Conservation (phyloP, 2,888 invertebrate species). For the Oxyteleia sp. region DNA sequence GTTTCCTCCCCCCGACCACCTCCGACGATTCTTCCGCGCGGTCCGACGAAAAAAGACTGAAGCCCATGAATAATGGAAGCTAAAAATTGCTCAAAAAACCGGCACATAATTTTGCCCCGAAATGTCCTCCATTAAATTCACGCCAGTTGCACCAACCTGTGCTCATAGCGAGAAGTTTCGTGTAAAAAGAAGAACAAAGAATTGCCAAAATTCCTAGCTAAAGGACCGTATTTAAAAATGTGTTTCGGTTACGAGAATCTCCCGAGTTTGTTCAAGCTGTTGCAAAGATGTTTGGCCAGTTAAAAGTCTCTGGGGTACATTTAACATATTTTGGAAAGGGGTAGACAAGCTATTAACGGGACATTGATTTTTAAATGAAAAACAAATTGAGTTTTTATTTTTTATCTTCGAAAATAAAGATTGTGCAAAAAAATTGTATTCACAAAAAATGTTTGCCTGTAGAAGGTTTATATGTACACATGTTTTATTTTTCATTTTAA, state of each 20-base stretch:
- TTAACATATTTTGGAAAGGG: slow-evolving; percentile 73
- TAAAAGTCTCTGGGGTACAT: slow-evolving; percentile 81
- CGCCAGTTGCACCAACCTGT: slow-evolving; percentile 25
- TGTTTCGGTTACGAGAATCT: slow-evolving; percentile 5
- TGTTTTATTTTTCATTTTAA: too few relatives aligned
- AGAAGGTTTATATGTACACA: too few relatives aligned
- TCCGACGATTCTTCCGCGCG: slow-evolving; percentile 48
- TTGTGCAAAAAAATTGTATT: too few relatives aligned
- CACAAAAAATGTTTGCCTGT: too few relatives aligned
- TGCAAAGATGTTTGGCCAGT: slow-evolving; percentile 83
- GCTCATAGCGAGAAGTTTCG: background rate
- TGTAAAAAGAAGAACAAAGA: slow-evolving; percentile 18
- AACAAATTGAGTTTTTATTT: too few relatives aligned
- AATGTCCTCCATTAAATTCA: slow-evolving; percentile 50
- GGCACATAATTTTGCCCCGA: slow-evolving; percentile 51
- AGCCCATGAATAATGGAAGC: slow-evolving; percentile 65
- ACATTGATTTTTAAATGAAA: slow-evolving; percentile 62
- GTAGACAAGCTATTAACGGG: slow-evolving; percentile 31
- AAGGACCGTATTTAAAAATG: too few relatives aligned
- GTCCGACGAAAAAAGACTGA: slow-evolving; percentile 47
- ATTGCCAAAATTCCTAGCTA: background rate
- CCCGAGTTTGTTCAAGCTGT: slow-evolving; percentile 77
- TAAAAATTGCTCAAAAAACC: slow-evolving; percentile 63
- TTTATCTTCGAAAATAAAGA: too few relatives aligned
- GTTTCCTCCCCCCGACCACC: slow-evolving; percentile 74